Evolutionary conservation across 23 tunicate species (phyloP).

Genomic region (Styela plicata): DNA sequence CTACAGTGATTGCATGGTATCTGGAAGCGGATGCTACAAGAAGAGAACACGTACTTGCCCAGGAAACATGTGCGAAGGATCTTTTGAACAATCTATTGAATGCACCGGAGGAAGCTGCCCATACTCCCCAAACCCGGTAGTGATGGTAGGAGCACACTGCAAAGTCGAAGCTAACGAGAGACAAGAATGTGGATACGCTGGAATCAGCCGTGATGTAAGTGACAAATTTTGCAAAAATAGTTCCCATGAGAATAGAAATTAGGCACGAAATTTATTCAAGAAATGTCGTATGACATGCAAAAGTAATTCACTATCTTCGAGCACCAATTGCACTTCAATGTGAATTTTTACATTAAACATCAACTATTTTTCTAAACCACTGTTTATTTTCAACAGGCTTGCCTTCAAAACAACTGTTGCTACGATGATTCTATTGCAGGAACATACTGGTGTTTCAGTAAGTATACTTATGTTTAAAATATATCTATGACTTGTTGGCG

Average conservation of each 20-base stretch:
- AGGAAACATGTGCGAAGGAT: not conserved
- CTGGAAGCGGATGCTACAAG: not conserved
- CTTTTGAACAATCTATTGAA: not conserved
- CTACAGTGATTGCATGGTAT: not conserved
- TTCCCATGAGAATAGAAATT: too few relatives aligned
- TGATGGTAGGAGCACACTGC: too few relatives aligned
- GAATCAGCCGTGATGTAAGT: not conserved
- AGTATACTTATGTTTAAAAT: too few relatives aligned
- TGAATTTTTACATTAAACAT: too few relatives aligned
- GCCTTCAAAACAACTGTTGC: not conserved
- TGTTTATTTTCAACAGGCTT: not conserved
- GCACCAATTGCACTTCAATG: too few relatives aligned
- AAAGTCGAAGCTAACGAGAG: not conserved
- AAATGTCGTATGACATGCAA: too few relatives aligned
- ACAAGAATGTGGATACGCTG: not conserved
- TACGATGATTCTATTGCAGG: not conserved
- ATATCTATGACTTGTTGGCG: too few relatives aligned
- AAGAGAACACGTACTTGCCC: not conserved
- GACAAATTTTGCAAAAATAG: not conserved
- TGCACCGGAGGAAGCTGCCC: not conserved
- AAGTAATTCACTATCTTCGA: too few relatives aligned
- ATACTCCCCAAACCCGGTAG: too few relatives aligned
- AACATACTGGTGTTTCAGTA: not conserved
- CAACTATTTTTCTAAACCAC: too few relatives aligned
- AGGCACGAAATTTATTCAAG: too few relatives aligned